A percentile compares a stretch with the other conserved stretches of the same genome.
Evolutionary conservation across 2,797 vertebrate genomes (phyloP).

Genomic region (Chlorospingus semifuscus): DNA sequence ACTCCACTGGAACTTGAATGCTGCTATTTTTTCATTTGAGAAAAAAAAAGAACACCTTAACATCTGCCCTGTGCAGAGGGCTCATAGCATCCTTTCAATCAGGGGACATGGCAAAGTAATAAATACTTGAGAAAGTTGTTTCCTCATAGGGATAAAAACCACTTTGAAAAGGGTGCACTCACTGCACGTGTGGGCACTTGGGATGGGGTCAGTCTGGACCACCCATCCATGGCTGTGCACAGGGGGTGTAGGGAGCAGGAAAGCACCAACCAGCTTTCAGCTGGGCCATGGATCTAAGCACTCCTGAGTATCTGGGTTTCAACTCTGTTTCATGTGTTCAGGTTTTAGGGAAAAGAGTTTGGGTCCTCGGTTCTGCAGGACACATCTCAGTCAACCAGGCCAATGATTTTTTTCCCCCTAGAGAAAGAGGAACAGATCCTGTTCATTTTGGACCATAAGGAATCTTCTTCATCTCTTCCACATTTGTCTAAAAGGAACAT

Average conservation of each 20-base stretch:
- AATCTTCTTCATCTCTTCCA: not conserved
- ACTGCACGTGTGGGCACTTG: accelerated
- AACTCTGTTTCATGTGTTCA: not conserved
- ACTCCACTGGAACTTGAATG: not conserved
- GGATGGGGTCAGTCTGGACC: accelerated
- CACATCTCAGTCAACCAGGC: not conserved
- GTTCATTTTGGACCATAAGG: not conserved
- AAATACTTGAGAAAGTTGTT: not conserved
- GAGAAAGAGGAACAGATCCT: not conserved
- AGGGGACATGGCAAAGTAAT: not conserved
- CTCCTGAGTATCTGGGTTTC: not conserved
- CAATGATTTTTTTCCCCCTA: not conserved
- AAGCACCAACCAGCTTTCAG: not conserved
- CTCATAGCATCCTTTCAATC: not conserved
- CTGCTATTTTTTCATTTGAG: not conserved
- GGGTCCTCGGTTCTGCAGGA: not conserved
- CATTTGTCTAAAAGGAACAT: not conserved
- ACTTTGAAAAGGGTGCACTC: not conserved
- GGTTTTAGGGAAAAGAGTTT: not conserved
- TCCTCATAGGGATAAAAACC: not conserved
- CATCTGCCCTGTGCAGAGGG: not conserved
- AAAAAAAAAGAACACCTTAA: not conserved
- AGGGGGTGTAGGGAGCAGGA: accelerated
- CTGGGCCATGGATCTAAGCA: not conserved
- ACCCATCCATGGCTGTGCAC: not conserved